Percentiles rank a stretch among this genome's conserved stretches.
phyloP scores from a whole-genome alignment of 2,797 vertebrate genomes.

The Oryzias dopingdopingensis region DNA sequence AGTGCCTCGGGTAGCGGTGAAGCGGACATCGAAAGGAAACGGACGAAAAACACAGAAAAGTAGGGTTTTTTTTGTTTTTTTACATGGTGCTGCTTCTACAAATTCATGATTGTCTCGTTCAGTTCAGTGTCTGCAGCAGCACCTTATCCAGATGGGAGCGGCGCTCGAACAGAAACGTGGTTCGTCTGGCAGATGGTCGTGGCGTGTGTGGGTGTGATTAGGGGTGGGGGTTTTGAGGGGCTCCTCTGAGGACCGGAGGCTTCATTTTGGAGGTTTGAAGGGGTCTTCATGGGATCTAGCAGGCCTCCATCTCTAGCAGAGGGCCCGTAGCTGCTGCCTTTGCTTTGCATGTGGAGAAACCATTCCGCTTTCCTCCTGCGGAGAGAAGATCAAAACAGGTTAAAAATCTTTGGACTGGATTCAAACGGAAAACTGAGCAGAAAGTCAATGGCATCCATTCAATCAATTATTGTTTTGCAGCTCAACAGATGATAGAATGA shows the following conservation, averaged over 20 bases:
- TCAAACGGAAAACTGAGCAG: constrained; percentile 4
- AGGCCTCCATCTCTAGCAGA: constrained; percentile 98
- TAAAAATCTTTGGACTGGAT: constrained; percentile 8
- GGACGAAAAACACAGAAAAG: constrained; percentile 30
- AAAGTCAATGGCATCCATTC: constrained; percentile 7
- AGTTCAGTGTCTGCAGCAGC: constrained; percentile 84
- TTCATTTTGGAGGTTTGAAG: constrained; percentile 73
- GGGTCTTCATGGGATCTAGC: constrained; percentile 86
- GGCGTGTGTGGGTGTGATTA: constrained; percentile 34
- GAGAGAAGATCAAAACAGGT: constrained; percentile 4
- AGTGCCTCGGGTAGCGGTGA: constrained; percentile 68
- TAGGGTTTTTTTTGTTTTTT: not conserved
- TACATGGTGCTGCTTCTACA: constrained; percentile 47
- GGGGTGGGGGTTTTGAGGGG: constrained; percentile 31
- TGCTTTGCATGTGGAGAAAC: constrained; percentile 94
- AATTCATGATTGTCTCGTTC: constrained; percentile 91
- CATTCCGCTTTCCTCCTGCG: constrained; percentile 91
- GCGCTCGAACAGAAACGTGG: constrained; percentile 65
- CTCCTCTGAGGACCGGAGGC: constrained; percentile 80
- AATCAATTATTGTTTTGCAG: constrained; percentile 11
- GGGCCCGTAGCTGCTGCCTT: constrained; percentile 93
- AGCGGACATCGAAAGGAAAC: constrained; percentile 52
- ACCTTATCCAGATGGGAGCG: constrained; percentile 79
- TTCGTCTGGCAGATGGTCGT: constrained; percentile 17
- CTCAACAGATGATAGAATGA: constrained; percentile 35